phyloP scores from a whole-genome alignment of 2,888 invertebrate genomes.

The Drosophila flavopinicola region DNA sequence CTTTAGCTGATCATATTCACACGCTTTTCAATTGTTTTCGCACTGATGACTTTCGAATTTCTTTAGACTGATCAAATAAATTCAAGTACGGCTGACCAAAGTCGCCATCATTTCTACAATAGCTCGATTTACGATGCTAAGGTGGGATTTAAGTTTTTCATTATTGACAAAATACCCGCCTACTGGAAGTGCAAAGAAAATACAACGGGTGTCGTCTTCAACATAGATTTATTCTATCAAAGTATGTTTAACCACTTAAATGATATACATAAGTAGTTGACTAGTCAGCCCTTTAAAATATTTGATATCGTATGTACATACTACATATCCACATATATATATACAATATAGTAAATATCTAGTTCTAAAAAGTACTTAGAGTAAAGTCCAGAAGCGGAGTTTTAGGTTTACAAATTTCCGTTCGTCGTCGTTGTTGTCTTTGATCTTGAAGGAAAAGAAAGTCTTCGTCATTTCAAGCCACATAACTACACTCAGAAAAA shows the following conservation, averaged over 20 bases:
- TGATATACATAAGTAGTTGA: constrained; percentile 13
- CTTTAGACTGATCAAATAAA: constrained; percentile 50
- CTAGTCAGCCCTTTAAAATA: neutral
- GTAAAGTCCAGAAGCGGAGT: neutral
- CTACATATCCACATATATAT: constrained; percentile 22
- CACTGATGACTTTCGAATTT: constrained; percentile 25
- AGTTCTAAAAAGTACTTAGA: constrained; percentile 2
- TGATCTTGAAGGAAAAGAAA: constrained; percentile 11
- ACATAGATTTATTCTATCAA: neutral
- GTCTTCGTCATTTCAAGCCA: constrained; percentile 4
- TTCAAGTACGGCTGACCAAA: constrained; percentile 55
- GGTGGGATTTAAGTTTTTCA: constrained; percentile 67
- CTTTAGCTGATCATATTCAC: constrained; percentile 17
- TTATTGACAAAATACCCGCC: constrained; percentile 49
- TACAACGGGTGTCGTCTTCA: neutral
- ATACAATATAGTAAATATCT: constrained; percentile 3
- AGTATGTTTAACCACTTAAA: constrained; percentile 30
- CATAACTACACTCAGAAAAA: neutral
- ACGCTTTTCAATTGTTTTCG: constrained; percentile 23
- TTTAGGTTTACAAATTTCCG: neutral
- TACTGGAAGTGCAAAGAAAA: constrained; percentile 49
- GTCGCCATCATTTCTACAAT: constrained; percentile 55
- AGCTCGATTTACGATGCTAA: constrained; percentile 65
- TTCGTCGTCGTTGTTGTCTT: neutral
- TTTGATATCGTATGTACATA: constrained; percentile 43